Evolutionary conservation across 2,113 vertebrate species (phyloP).

Genomic region (Nanorana parkeri): DNA sequence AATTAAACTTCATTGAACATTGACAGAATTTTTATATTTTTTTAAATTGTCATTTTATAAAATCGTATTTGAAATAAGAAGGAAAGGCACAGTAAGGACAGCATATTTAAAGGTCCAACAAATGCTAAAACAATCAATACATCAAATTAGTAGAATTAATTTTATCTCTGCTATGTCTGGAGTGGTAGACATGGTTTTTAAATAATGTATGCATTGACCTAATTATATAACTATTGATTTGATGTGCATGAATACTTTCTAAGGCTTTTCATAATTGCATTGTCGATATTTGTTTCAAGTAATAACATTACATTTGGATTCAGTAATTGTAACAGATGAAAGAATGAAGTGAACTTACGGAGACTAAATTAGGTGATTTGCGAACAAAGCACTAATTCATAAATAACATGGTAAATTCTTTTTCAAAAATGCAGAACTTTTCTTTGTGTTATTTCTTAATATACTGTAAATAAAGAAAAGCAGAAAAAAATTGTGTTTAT

Average conservation of each 20-base stretch:
- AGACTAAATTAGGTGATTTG: slow-evolving; percentile 54
- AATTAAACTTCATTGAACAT: too few relatives aligned
- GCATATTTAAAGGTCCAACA: slow-evolving; percentile 64
- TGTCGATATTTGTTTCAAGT: slow-evolving; percentile 73
- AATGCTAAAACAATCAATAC: slow-evolving; percentile 71
- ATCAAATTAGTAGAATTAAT: slow-evolving; percentile 63
- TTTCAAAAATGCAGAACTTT: background rate
- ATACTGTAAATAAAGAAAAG: too few relatives aligned
- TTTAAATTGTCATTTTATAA: background rate
- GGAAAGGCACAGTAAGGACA: slow-evolving; percentile 67
- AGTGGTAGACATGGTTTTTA: slow-evolving; percentile 65
- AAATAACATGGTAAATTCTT: slow-evolving; percentile 16
- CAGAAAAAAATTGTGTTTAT: too few relatives aligned
- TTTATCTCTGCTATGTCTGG: slow-evolving; percentile 59
- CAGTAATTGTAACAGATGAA: slow-evolving; percentile 73
- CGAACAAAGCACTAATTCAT: slow-evolving; percentile 45
- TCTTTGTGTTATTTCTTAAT: too few relatives aligned
- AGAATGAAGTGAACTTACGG: slow-evolving; percentile 60
- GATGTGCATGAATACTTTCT: slow-evolving; percentile 68
- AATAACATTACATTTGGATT: slow-evolving; percentile 70
- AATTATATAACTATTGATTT: slow-evolving; percentile 80
- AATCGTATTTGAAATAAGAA: slow-evolving; percentile 59
- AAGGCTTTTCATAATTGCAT: slow-evolving; percentile 69
- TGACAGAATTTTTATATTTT: too few relatives aligned
- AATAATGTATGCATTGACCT: slow-evolving; percentile 75